Evolutionary conservation across 1,140 invertebrate species (phyloP).

Genomic region (Metopolophium dirhodum): DNA sequence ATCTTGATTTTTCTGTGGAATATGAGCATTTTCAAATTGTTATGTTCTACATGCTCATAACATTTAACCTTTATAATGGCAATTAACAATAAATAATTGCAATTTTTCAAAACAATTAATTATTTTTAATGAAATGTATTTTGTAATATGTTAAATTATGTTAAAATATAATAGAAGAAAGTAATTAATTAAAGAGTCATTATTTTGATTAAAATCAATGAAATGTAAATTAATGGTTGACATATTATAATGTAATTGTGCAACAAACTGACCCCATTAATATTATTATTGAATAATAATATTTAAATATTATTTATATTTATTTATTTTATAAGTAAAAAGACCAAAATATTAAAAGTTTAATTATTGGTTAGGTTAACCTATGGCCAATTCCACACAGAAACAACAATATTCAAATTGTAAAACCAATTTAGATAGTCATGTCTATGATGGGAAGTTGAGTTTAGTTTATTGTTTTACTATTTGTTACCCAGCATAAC

Average conservation of each 20-base stretch:
- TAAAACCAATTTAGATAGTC: too few relatives aligned
- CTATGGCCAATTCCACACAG: too few relatives aligned
- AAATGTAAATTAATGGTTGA: neutral
- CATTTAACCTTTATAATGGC: neutral
- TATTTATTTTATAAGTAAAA: too few relatives aligned
- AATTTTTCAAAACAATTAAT: neutral
- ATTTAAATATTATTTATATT: too few relatives aligned
- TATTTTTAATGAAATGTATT: neutral
- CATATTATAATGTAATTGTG: neutral
- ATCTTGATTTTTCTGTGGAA: neutral
- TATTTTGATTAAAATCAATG: conserved; percentile 16
- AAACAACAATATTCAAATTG: too few relatives aligned
- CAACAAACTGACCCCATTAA: neutral
- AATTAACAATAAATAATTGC: neutral
- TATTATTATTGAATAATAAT: neutral
- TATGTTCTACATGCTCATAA: neutral
- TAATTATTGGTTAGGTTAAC: neutral
- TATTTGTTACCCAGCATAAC: neutral
- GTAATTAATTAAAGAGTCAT: neutral
- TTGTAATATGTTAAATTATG: neutral
- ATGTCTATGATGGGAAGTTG: too few relatives aligned
- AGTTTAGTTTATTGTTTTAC: neutral
- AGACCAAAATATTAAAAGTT: neutral
- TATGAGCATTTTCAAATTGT: neutral
- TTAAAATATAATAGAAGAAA: neutral